A percentile compares a stretch with the other conserved stretches of the same genome.
These are phyloP conservation scores for Gallirallus australis DNA, from an alignment of 2,797 vertebrate species.

Conservation along the genomic window DNA sequence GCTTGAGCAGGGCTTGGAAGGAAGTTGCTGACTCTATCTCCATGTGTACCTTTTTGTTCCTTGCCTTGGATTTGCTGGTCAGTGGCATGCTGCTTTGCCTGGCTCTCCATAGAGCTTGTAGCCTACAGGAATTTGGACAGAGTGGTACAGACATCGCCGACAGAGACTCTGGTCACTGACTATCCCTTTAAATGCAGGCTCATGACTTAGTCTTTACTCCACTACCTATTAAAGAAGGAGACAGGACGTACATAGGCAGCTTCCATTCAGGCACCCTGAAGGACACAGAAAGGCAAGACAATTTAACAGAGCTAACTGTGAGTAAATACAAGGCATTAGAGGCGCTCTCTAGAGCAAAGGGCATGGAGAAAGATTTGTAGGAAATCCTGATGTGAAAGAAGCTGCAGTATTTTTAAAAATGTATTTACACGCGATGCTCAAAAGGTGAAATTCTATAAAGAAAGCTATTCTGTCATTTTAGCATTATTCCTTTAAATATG, in stretches of 20 bases:
- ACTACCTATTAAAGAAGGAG: slow-evolving; percentile 76
- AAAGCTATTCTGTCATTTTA: background rate
- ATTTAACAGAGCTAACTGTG: slow-evolving; percentile 54
- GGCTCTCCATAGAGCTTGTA: slow-evolving; percentile 86
- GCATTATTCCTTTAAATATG: background rate
- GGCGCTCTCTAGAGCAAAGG: slow-evolving; percentile 63
- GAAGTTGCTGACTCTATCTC: slow-evolving; percentile 72
- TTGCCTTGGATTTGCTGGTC: slow-evolving; percentile 86
- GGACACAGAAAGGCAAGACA: slow-evolving; percentile 52
- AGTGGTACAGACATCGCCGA: slow-evolving; percentile 95
- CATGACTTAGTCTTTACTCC: slow-evolving; percentile 85
- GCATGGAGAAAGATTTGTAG: slow-evolving; percentile 48
- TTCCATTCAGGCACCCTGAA: slow-evolving; percentile 49
- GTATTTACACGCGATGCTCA: background rate
- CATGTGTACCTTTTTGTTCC: slow-evolving; percentile 73
- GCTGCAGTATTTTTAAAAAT: background rate
- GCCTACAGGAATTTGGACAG: slow-evolving; percentile 87
- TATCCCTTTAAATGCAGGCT: slow-evolving; percentile 87
- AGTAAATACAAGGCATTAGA: slow-evolving; percentile 59
- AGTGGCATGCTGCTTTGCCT: slow-evolving; percentile 86
- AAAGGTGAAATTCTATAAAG: background rate
- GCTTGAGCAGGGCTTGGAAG: slow-evolving; percentile 49
- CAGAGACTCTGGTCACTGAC: slow-evolving; percentile 84
- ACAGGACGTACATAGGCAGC: slow-evolving; percentile 52
- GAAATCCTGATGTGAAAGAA: slow-evolving; percentile 51